These are phyloP conservation scores for Apamea anceps DNA, from an alignment of 2,888 invertebrate species.

Conservation along the genomic window DNA sequence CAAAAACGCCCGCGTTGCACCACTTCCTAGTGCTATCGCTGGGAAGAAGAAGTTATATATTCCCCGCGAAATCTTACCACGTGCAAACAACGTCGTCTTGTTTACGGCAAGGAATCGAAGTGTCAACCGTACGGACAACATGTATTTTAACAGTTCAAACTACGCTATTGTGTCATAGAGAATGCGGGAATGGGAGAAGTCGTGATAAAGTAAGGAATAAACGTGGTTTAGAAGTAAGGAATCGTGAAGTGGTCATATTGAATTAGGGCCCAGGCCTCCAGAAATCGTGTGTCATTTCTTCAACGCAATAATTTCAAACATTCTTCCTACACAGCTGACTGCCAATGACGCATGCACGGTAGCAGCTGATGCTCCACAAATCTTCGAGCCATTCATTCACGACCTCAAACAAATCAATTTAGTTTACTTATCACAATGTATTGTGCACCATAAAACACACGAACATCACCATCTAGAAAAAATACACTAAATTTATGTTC, in stretches of 20 bases:
- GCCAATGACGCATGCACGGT: constrained; percentile 26
- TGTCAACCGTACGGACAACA: neutral
- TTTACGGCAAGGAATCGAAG: neutral
- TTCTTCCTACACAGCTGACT: constrained; percentile 25
- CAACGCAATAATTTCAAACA: neutral
- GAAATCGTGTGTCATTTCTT: neutral
- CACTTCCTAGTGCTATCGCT: too few species aligned
- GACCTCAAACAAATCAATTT: constrained; percentile 56
- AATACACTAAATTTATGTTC: constrained; percentile 58
- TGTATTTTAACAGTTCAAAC: neutral
- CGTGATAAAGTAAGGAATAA: neutral
- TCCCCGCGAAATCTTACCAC: neutral
- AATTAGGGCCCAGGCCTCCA: neutral
- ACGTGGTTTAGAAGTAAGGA: neutral
- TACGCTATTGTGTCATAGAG: neutral
- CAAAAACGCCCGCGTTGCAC: too few species aligned
- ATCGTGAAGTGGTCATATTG: neutral
- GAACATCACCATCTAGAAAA: constrained; percentile 58
- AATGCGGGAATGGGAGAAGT: neutral
- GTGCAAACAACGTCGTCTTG: neutral
- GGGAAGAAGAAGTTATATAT: too few species aligned
- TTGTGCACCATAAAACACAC: constrained; percentile 57
- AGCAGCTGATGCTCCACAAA: constrained; percentile 55
- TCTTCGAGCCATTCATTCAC: constrained; percentile 55
- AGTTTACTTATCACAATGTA: constrained; percentile 59